Conservation (phyloP, 1,140 invertebrate species). For the Philotrypesis tridentata region DNA sequence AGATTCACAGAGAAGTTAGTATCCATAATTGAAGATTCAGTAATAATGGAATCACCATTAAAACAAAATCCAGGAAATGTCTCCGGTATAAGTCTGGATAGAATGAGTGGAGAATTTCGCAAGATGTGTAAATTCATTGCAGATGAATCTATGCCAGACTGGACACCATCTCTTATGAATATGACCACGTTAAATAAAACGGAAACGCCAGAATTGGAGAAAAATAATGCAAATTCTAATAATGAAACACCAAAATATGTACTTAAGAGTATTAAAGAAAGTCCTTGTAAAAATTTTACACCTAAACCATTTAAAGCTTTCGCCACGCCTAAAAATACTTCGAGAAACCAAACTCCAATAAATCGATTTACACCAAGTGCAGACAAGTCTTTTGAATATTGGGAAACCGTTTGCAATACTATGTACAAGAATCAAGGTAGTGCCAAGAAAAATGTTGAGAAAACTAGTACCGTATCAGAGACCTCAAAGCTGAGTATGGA, state of each 20-base stretch:
- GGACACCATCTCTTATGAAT: constrained; percentile 49
- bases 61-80: constrained; percentile 39
- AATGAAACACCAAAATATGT: constrained; percentile 5
- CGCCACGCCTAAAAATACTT: constrained; percentile 25
- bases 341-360: constrained; percentile 20
- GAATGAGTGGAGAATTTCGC: constrained; percentile 63
- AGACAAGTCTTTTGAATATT: constrained; percentile 58
- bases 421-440: constrained; percentile 49
- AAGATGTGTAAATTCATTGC: constrained; percentile 67
- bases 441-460: not conserved
- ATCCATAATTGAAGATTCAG: constrained; percentile 64
- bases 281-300: not conserved
- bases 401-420: constrained; percentile 54
- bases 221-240: not conserved
- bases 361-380: constrained; percentile 42
- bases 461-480: constrained; percentile 37
- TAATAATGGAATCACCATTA: constrained; percentile 49
- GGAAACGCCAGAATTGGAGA: constrained; percentile 5
- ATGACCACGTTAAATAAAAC: constrained; percentile 26
- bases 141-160: constrained; percentile 64
- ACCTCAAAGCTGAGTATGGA: constrained; percentile 42
- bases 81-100: constrained; percentile 57
- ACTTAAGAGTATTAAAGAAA: not conserved
- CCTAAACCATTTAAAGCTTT: not conserved
- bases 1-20: constrained; percentile 63